Evolutionary conservation across 2,113 vertebrate species (phyloP), one percentile per base, ranked within the genome.

Genomic region (Phoxinus phoxinus): DNA sequence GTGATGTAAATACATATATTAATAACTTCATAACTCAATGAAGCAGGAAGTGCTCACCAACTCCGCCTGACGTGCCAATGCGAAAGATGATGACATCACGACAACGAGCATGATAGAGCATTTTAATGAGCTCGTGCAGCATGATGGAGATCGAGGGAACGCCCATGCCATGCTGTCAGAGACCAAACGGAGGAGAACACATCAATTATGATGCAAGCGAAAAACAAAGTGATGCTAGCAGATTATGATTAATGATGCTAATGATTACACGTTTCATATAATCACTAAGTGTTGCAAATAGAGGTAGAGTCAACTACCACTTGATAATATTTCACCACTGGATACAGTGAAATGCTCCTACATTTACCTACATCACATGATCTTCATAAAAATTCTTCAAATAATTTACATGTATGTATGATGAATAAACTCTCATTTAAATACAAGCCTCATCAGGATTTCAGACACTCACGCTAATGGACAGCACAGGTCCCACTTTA

Each of bases 101-200:
- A 89, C 96, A 96, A 27, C 90, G 93, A 13, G 96, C 95, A 0
- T 96, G 96, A 93, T 97, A 94, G 85, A 97, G 94, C 89, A 97
- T 94, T 88, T 97, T 97, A 93, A 97, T 97, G 67, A 99, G 96
- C 89, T 98, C 96, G 0, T 97, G 96, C 48, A 97, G 92, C 96
- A 97, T 95, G 79, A 97, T 96, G 79, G 96, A 97, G 85, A 97
- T 96, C 69, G 97, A 98, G 23, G 96, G 96, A 61, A 96, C 93
- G 11, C 96, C 97, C 96, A 96, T 96, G 19, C 96, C 95, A 0
- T 97, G 96, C 96, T 97, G 90, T 69, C 12, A 82, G 61, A 61
- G 41, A 77, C n/a, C 75, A 9, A 81, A 80, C 74, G 32, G 77
- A 25, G 32, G 77, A 25, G 19, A 85, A 25, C 9, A 10, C 37